Evolutionary conservation across 2,888 invertebrate species (phyloP), one percentile per base, ranked within the genome.

Genomic region (Papilio demoleus): DNA sequence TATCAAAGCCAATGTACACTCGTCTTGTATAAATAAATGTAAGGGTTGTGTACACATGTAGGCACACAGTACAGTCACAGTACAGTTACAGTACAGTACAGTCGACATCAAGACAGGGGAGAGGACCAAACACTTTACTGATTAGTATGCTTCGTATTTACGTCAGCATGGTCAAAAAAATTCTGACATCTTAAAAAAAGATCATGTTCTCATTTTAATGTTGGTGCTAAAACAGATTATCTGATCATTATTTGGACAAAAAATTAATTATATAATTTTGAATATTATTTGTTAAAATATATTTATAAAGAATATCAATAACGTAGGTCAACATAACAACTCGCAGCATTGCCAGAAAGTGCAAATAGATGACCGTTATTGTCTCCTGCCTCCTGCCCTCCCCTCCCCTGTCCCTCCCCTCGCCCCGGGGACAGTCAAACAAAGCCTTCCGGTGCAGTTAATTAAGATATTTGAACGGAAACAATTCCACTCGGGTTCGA

Each of bases 391-490:
- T 19, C n/a, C 17, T 14, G 2, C 45, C 45, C 9, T 14, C 45
- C 9, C 45, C 19, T 27, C 19, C 22, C 17, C 31, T n/a, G 9
- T 9, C 40, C 2, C 19, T 3, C 45, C 8, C 4, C n/a, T 4
- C 47, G 8, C 5, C n/a, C 56, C 19, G 2, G 36, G 19, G 19
- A 2, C 19, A 19, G 45, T 58, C 40, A 22, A 58, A 65, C 58
- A 67, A 60, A 60, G 50, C 27, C 36, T 17, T 6, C 59, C 50
- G 65, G 59, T 60, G 68, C 59, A 65, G 59, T 60, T 60, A 65
- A 68, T 68, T 68, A 65, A 68, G 64, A 65, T 65, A 27, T 59
- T 65, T 68, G 64, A 50, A 22, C 31, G 59, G 58, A 17, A 59
- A 68, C 38, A 47, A 34, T 58, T 56, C 34, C 22, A 40, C 38